phyloP scores from a whole-genome alignment of 2,888 invertebrate species.

The Orthosia cruda region DNA sequence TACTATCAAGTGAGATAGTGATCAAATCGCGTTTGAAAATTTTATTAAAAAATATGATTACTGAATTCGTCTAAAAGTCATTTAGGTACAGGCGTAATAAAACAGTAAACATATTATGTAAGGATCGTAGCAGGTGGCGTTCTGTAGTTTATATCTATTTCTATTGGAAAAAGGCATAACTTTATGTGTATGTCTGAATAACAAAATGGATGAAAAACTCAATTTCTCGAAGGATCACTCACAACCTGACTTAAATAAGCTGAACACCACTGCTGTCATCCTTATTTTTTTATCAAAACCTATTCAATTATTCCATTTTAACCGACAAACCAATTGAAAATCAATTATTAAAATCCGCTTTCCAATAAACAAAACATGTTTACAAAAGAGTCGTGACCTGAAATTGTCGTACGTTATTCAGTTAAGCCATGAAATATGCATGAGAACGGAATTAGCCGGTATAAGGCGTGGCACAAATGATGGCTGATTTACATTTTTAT shows the following conservation, averaged over 20 bases:
- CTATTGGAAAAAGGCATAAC: too few relatives aligned
- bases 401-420: conserved; percentile 79
- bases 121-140: too few relatives aligned
- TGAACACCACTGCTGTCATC: neutral
- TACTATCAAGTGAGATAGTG: too few relatives aligned
- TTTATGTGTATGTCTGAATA: too few relatives aligned
- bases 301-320: neutral
- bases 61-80: too few relatives aligned
- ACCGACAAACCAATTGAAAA: conserved; percentile 32
- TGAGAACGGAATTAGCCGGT: conserved; percentile 78
- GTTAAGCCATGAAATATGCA: conserved; percentile 80
- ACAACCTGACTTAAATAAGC: neutral
- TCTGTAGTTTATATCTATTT: too few relatives aligned
- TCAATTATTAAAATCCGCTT: conserved; percentile 49
- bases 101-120: too few relatives aligned
- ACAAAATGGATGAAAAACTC: neutral
- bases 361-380: conserved; percentile 66
- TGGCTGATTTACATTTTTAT: too few relatives aligned
- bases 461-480: too few relatives aligned
- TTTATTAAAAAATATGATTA: too few relatives aligned
- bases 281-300: neutral
- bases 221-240: neutral
- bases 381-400: conserved; percentile 70
- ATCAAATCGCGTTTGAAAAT: too few relatives aligned
- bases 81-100: too few relatives aligned